Evolutionary conservation across 2,113 vertebrate species (phyloP).

Genomic region (Ceyx margarethae): DNA sequence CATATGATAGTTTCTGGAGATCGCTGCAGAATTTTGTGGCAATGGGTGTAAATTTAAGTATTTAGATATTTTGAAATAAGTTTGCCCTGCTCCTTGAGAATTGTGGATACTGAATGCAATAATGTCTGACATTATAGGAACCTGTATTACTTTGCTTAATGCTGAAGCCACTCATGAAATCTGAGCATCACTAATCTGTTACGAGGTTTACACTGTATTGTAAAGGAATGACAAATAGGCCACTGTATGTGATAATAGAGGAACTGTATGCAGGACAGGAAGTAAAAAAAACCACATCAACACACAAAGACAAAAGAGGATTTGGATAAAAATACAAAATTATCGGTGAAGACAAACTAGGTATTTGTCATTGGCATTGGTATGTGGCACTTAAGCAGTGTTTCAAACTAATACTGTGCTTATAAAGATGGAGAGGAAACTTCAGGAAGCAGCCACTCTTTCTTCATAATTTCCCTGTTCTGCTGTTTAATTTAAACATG

Average conservation of each 20-base stretch:
- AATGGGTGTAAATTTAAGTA: neutral
- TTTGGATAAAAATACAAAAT: neutral
- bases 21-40: neutral
- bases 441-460: neutral
- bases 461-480: neutral
- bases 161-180: neutral
- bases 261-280: neutral
- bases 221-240: neutral
- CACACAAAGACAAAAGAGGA: neutral
- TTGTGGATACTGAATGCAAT: neutral
- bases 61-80: neutral
- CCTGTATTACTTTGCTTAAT: neutral
- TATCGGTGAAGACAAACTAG: neutral
- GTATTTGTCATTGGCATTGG: neutral
- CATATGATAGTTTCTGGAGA: neutral
- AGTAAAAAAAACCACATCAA: neutral
- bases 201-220: neutral
- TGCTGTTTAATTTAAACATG: neutral
- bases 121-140: neutral
- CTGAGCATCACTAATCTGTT: neutral
- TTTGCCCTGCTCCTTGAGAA: neutral
- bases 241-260: neutral
- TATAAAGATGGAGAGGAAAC: neutral
- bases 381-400: neutral
- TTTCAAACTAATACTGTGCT: neutral